Evolutionary conservation across 2,113 vertebrate species (phyloP).

Genomic region (Motacilla tschutschensis): DNA sequence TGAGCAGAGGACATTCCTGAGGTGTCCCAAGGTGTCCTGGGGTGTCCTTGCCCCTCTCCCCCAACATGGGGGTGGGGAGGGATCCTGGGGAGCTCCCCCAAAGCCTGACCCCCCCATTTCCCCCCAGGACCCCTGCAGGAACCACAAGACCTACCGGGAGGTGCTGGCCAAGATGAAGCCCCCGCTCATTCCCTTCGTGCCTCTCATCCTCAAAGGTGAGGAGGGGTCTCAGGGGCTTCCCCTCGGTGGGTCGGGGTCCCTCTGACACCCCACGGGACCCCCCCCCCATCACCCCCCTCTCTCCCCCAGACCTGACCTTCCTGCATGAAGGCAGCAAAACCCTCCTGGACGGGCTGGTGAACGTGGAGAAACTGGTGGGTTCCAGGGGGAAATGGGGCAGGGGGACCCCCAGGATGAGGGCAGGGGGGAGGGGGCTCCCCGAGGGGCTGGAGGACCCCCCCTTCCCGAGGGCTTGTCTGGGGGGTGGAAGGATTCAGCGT

Average conservation of each 20-base stretch:
- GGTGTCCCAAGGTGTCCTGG: accelerated
- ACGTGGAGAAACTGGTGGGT: slow-evolving; percentile 95
- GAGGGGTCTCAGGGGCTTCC: neutral
- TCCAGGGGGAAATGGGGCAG: accelerated
- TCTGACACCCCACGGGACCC: accelerated
- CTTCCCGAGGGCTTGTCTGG: too few relatives aligned
- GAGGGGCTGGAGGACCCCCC: neutral
- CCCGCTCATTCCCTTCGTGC: slow-evolving; percentile 92
- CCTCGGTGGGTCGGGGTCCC: accelerated
- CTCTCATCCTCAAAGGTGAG: slow-evolving; percentile 89
- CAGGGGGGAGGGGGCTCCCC: too few relatives aligned
- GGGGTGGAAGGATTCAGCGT: too few relatives aligned
- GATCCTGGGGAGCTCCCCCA: too few relatives aligned
- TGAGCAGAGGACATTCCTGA: accelerated
- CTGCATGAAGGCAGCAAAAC: slow-evolving; percentile 94
- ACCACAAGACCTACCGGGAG: slow-evolving; percentile 94
- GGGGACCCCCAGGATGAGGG: neutral
- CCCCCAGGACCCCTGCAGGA: slow-evolving; percentile 90
- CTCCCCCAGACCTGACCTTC: slow-evolving; percentile 86
- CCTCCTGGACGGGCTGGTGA: slow-evolving; percentile 89
- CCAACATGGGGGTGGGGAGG: neutral
- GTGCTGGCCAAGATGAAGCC: slow-evolving; percentile 90
- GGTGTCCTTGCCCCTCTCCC: neutral
- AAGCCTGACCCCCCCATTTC: neutral
- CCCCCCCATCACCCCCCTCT: neutral